These are phyloP conservation scores for Cotesia vestalis DNA, from an alignment of 1,140 invertebrate species.

Conservation along the genomic window DNA sequence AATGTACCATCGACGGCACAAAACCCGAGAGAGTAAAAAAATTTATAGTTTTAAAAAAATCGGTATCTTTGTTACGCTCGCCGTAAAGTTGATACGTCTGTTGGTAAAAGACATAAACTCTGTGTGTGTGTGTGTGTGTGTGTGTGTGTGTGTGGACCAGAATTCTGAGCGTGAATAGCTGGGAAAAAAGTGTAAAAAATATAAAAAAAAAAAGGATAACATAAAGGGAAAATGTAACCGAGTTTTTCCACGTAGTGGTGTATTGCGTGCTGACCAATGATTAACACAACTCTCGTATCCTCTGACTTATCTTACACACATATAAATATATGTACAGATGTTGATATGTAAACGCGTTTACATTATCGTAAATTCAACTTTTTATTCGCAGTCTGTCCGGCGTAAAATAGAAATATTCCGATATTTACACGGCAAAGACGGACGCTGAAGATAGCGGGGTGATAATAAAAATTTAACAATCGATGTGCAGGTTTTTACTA, in stretches of 20 bases:
- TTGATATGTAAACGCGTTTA: constrained; percentile 4
- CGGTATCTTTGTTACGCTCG: not conserved
- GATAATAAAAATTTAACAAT: too few relatives aligned
- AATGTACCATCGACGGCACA: not conserved
- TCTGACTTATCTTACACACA: constrained; percentile 4
- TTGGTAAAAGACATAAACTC: not conserved
- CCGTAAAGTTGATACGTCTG: not conserved
- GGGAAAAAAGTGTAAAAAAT: not conserved
- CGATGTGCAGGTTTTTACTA: too few relatives aligned
- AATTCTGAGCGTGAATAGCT: too few relatives aligned
- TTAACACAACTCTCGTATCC: constrained; percentile 16
- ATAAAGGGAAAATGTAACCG: too few relatives aligned
- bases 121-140: too few relatives aligned
- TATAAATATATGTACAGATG: not conserved
- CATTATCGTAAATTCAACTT: too few relatives aligned
- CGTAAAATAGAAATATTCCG: too few relatives aligned
- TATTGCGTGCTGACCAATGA: constrained; percentile 17
- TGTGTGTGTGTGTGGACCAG: too few relatives aligned
- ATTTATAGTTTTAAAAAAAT: not conserved
- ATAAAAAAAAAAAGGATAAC: not conserved
- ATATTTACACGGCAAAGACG: too few relatives aligned
- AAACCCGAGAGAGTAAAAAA: not conserved
- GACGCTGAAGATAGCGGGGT: too few relatives aligned
- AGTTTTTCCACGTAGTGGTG: not conserved
- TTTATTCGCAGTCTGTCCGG: too few relatives aligned